Percentiles rank a stretch among this genome's conserved stretches.
These are phyloP conservation scores for Leptarthrus brevirostris DNA, from an alignment of 2,888 invertebrate genomes.

Conservation along the genomic window DNA sequence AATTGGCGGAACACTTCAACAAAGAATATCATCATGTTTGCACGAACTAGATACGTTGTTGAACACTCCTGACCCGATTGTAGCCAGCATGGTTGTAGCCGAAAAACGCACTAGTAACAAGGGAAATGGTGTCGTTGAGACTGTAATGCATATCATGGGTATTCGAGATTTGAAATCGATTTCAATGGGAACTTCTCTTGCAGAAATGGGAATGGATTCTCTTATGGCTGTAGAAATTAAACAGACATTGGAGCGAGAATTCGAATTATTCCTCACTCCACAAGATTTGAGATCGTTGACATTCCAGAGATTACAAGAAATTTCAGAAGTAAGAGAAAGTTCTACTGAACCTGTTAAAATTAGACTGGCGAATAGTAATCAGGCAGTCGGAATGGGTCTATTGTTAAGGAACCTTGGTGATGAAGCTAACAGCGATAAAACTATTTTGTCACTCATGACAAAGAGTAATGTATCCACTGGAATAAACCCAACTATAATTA, in stretches of 20 bases:
- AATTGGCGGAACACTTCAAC: slow-evolving; percentile 85
- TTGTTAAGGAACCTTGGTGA: slow-evolving; percentile 74
- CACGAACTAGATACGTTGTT: slow-evolving; percentile 80
- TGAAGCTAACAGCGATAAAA: slow-evolving; percentile 70
- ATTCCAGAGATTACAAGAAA: slow-evolving; percentile 69
- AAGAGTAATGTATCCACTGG: slow-evolving; percentile 62
- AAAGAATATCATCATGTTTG: slow-evolving; percentile 85
- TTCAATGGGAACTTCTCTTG: slow-evolving; percentile 78
- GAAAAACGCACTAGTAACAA: slow-evolving; percentile 74
- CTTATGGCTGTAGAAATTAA: slow-evolving; percentile 98
- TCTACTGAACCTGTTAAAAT: slow-evolving; percentile 61
- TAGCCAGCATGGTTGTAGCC: slow-evolving; percentile 88
- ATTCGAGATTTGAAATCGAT: slow-evolving; percentile 77
- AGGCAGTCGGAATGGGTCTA: slow-evolving; percentile 69
- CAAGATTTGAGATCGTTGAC: slow-evolving; percentile 87
- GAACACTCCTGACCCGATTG: slow-evolving; percentile 75
- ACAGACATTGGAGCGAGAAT: slow-evolving; percentile 89
- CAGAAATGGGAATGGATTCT: slow-evolving; percentile 96
- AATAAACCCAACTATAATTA: slow-evolving; percentile 64
- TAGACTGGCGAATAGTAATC: slow-evolving; percentile 61
- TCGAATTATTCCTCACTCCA: slow-evolving; percentile 85
- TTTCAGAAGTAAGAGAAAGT: slow-evolving; percentile 59
- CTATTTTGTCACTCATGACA: slow-evolving; percentile 70
- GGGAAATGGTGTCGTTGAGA: slow-evolving; percentile 77
- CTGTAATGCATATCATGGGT: slow-evolving; percentile 77